Conservation (phyloP, 2,113 vertebrate species). For the Tamias sibiricus region DNA sequence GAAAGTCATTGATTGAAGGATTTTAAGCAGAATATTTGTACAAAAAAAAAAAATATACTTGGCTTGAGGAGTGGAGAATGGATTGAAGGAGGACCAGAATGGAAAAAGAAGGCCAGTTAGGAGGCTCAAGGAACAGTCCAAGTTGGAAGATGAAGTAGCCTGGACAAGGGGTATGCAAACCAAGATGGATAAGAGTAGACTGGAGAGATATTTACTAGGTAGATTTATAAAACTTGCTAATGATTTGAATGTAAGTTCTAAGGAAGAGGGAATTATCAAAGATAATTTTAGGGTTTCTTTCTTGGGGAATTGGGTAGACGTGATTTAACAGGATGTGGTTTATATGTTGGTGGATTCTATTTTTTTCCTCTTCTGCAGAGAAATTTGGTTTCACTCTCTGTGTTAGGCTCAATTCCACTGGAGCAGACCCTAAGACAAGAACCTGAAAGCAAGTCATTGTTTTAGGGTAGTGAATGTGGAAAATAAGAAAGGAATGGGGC, state of each 20-base stretch:
- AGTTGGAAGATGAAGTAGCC: neutral
- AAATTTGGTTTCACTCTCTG: neutral
- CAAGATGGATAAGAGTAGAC: neutral
- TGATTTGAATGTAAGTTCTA: conserved; percentile 29
- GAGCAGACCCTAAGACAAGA: neutral
- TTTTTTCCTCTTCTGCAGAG: neutral
- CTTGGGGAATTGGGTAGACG: neutral
- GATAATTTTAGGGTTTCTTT: conserved; percentile 54
- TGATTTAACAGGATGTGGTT: conserved; percentile 31
- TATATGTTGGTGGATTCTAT: conserved; percentile 26
- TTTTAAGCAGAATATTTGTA: neutral
- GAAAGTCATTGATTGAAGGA: neutral
- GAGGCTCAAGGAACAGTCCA: neutral
- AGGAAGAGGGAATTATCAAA: neutral
- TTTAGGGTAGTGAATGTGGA: neutral
- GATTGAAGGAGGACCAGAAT: neutral
- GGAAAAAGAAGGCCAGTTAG: neutral
- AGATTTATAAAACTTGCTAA: neutral
- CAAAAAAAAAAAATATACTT: conserved; percentile 31
- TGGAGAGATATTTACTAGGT: neutral
- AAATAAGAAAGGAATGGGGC: neutral
- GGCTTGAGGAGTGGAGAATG: neutral
- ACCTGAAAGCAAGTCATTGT: neutral
- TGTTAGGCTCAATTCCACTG: neutral
- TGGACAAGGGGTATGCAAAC: neutral